phyloP scores from a whole-genome alignment of 2,888 invertebrate genomes.

The Hirudinaria manillensis region DNA sequence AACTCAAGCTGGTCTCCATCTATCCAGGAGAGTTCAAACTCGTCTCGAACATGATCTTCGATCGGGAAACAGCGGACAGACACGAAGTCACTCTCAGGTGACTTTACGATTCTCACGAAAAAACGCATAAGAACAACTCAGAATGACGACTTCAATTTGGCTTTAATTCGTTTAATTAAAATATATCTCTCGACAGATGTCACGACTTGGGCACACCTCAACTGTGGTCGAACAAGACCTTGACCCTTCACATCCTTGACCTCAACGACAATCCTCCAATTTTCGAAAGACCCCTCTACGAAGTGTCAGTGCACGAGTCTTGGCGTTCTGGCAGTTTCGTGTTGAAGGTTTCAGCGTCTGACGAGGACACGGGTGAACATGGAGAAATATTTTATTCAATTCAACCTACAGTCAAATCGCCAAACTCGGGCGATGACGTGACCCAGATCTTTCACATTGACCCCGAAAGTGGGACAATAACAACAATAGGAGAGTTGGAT shows the following conservation, averaged over 20 bases:
- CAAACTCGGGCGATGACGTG: slow-evolving; percentile 63
- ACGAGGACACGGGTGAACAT: slow-evolving; percentile 68
- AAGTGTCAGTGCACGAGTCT: slow-evolving; percentile 68
- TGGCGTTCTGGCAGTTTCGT: slow-evolving; percentile 49
- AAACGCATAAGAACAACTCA: not conserved
- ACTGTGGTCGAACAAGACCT: slow-evolving; percentile 27
- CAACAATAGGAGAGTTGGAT: slow-evolving; percentile 76
- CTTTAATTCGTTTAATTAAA: not conserved
- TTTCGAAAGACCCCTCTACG: slow-evolving; percentile 70
- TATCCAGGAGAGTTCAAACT: slow-evolving; percentile 45
- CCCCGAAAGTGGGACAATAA: slow-evolving; percentile 67
- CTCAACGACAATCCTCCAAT: slow-evolving; percentile 39
- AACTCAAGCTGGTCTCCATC: slow-evolving; percentile 44
- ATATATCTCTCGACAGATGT: slow-evolving; percentile 5
- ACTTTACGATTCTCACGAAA: not conserved
- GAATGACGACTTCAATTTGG: not conserved
- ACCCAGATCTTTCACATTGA: slow-evolving; percentile 31
- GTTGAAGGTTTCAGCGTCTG: slow-evolving; percentile 70
- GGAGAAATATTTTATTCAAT: slow-evolving; percentile 62
- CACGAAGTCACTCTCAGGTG: slow-evolving; percentile 26
- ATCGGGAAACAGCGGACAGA: not conserved
- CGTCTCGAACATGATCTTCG: slow-evolving; percentile 61
- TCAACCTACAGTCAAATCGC: not conserved
- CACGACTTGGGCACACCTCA: slow-evolving; percentile 32
- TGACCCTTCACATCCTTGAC: slow-evolving; percentile 35